Base-by-base conservation (phyloP, 2,888 invertebrate species). In the Drosophila diplacantha region DNA sequence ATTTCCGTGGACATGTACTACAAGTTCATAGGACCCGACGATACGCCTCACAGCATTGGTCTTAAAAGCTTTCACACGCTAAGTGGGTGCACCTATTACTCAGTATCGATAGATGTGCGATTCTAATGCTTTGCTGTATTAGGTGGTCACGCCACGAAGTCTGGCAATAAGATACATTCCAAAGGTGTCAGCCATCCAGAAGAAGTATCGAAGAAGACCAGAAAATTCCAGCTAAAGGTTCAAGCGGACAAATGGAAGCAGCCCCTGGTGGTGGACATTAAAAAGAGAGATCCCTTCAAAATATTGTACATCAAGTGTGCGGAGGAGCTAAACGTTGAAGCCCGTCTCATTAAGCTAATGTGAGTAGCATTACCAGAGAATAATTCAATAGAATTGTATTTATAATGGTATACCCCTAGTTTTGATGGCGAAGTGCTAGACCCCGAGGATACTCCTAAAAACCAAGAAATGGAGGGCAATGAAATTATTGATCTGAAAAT, bases 361-460 rank as follows among this genome's bases (percentile, higher is more conserved):
- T 83, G 54, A 47, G 78, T 69, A 41, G 12, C 8, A 11, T 6
- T 37, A 2, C 3, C 26, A 31, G 7, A 9, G 18, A 3, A 8
- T 14, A 0, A 8, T 18, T 18, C 0, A 0, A 2, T 12, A 12
- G 12, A 7, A 11, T 20, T n/a, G 1, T 12, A 18, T 16, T 7
- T 5, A 24, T 14, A 11, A 12, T 18, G 11, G 37, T 44, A 20
- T 37, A 34, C 51, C 63, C 14, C 5, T 52, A 86, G 86, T 41
- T 87, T 87, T 66, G 87, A 87, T 71, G 87, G 87, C n/a, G 87
- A 87, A 11, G 34, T 73, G 0, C 58, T 87, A 24, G 74, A 82
- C 9, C 64, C 72, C 4, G 68, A 77, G 60, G 82, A 82, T 53
- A 86, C 86, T 29, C 84, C 87, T 0, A 72, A 69, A 4, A 81